phyloP scores from a whole-genome alignment of 2,888 invertebrate species.

The Trichacis sp. region DNA sequence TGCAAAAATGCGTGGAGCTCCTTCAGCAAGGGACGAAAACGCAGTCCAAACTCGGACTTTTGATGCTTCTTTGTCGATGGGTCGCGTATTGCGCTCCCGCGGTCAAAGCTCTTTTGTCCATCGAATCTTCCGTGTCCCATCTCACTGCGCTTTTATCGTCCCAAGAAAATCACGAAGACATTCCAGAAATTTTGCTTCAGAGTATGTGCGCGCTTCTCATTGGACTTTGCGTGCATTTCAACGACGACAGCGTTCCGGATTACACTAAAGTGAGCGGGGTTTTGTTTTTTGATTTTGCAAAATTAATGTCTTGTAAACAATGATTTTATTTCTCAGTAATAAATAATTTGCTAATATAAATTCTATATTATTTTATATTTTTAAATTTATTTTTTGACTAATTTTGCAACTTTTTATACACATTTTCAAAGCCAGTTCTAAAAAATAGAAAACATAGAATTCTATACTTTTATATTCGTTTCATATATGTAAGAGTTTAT shows the following conservation, averaged over 20 bases:
- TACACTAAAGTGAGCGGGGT: constrained; percentile 74
- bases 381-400: no score
- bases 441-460: no score
- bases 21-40: constrained; percentile 86
- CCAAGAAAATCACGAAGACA: constrained; percentile 89
- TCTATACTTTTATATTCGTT: no score
- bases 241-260: constrained; percentile 82
- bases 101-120: constrained; percentile 84
- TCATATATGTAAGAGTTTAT: no score
- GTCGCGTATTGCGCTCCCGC: constrained; percentile 85
- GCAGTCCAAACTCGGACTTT: constrained; percentile 87
- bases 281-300: constrained; percentile 10
- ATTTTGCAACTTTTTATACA: no score
- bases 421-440: no score
- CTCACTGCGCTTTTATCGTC: constrained; percentile 75
- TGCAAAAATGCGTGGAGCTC: constrained; percentile 89
- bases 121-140: constrained; percentile 86
- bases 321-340: no score
- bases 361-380: no score
- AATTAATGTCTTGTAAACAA: no score
- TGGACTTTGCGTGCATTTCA: constrained; percentile 91
- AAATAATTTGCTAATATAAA: no score
- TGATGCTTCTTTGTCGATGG: constrained; percentile 94
- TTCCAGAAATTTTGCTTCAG: constrained; percentile 88
- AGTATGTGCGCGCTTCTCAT: constrained; percentile 93